A percentile compares a stretch with the other conserved stretches of the same genome.
These are phyloP conservation scores for Ferrisia virgata DNA, from an alignment of 2,888 invertebrate genomes.

Conservation along the genomic window DNA sequence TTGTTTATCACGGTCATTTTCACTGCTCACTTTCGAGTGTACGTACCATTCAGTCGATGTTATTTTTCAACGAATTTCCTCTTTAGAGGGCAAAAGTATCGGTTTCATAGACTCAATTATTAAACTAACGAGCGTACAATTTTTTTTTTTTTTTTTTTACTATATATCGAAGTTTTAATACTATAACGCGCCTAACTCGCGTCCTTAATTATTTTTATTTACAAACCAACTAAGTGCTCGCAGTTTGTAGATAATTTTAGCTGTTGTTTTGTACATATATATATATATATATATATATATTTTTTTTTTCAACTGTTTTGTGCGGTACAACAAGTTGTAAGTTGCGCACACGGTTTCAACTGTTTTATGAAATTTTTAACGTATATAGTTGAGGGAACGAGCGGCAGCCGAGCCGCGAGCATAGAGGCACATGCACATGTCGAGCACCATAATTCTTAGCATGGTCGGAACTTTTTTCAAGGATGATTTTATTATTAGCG, in stretches of 20 bases:
- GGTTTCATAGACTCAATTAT: not conserved
- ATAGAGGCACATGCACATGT: not conserved
- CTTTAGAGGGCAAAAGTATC: not conserved
- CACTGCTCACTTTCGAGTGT: not conserved
- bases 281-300: no score
- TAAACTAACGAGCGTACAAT: not conserved
- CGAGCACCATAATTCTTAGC: not conserved
- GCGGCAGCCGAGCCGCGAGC: no score
- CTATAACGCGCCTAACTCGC: not conserved
- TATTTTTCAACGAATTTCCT: not conserved
- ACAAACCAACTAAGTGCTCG: not conserved
- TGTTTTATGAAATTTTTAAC: not conserved
- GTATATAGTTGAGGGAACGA: no score
- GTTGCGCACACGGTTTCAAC: not conserved
- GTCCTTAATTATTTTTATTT: not conserved
- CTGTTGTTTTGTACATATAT: no score
- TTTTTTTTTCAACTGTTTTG: not conserved
- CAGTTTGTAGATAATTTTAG: no score
- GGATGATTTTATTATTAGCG: slow-evolving; percentile 9
- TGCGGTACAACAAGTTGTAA: not conserved
- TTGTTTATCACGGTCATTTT: slow-evolving; percentile 2
- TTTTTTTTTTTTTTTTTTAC: no score
- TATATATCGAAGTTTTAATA: not conserved
- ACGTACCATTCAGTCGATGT: not conserved
- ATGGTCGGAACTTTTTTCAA: not conserved